These are phyloP conservation scores for Irena cyanogastra DNA, from an alignment of 2,113 vertebrate species.

Conservation along the genomic window DNA sequence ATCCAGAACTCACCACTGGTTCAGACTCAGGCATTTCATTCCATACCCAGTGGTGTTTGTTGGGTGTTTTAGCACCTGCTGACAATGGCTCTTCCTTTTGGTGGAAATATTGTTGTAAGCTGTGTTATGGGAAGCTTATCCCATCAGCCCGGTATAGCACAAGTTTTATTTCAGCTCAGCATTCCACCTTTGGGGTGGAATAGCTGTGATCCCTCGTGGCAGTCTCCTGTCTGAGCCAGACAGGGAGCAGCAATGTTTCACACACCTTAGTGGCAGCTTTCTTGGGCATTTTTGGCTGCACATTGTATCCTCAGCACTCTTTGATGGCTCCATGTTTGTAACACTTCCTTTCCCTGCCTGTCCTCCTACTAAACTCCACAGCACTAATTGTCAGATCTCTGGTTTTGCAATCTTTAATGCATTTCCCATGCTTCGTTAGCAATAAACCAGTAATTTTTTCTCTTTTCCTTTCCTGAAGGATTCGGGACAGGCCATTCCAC, in stretches of 20 bases:
- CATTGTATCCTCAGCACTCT: neutral
- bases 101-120: neutral
- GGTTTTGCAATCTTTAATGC: neutral
- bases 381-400: constrained; percentile 44
- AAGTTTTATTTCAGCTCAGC: neutral
- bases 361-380: constrained; percentile 60
- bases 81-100: neutral
- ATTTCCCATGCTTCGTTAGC: neutral
- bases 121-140: neutral
- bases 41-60: neutral
- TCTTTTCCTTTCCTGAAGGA: constrained; percentile 72
- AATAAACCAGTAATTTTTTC: neutral
- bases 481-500: constrained; percentile 91
- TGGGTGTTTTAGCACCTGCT: neutral
- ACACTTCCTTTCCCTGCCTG: constrained; percentile 58
- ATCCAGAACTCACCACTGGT: neutral
- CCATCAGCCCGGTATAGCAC: neutral
- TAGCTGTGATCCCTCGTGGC: neutral
- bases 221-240: neutral
- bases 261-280: neutral
- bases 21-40: neutral
- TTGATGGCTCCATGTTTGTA: neutral
- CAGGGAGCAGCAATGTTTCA: constrained; percentile 32
- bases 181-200: neutral
- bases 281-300: neutral